A percentile compares a stretch with the other conserved stretches of the same genome.
phyloP scores from a whole-genome alignment of 1,140 invertebrate species.

The Micrasema minimum region DNA sequence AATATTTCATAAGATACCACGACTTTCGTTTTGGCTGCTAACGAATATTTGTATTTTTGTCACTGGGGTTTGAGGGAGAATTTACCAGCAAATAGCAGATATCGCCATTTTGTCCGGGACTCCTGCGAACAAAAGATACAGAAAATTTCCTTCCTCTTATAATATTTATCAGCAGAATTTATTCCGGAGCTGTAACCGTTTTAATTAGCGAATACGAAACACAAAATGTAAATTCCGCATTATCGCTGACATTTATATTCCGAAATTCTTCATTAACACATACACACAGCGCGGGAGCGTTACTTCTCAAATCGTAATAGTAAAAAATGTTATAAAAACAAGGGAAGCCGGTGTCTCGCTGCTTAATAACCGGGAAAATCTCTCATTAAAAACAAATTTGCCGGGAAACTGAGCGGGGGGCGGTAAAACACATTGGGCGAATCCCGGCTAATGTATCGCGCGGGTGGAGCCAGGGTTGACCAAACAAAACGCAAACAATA shows the following conservation, averaged over 20 bases:
- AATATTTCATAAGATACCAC: no score
- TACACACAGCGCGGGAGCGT: slow-evolving; percentile 10
- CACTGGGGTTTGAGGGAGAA: no score
- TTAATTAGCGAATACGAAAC: slow-evolving; percentile 38
- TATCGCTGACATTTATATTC: slow-evolving; percentile 36
- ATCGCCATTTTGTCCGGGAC: neutral
- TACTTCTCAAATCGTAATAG: slow-evolving; percentile 35
- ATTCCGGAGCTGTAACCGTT: slow-evolving; percentile 14
- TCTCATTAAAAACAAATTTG: slow-evolving; percentile 55
- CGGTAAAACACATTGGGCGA: slow-evolving; percentile 42
- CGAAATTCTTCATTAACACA: slow-evolving; percentile 36
- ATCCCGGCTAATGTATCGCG: slow-evolving; percentile 46
- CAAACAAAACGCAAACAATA: no score
- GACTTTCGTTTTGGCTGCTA: no score
- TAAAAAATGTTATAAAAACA: slow-evolving; percentile 43
- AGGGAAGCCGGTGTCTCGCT: slow-evolving; percentile 43
- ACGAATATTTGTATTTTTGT: no score
- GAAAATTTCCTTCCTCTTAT: slow-evolving; percentile 17
- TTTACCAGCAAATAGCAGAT: no score
- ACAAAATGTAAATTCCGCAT: slow-evolving; percentile 37
- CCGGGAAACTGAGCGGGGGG: slow-evolving; percentile 42
- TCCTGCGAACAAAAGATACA: slow-evolving; percentile 10
- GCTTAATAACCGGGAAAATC: slow-evolving; percentile 54
- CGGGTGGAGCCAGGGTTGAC: neutral
- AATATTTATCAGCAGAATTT: slow-evolving; percentile 26